These are phyloP conservation scores for Mystacornis crossleyi DNA, from an alignment of 2,113 vertebrate species.

Conservation along the genomic window DNA sequence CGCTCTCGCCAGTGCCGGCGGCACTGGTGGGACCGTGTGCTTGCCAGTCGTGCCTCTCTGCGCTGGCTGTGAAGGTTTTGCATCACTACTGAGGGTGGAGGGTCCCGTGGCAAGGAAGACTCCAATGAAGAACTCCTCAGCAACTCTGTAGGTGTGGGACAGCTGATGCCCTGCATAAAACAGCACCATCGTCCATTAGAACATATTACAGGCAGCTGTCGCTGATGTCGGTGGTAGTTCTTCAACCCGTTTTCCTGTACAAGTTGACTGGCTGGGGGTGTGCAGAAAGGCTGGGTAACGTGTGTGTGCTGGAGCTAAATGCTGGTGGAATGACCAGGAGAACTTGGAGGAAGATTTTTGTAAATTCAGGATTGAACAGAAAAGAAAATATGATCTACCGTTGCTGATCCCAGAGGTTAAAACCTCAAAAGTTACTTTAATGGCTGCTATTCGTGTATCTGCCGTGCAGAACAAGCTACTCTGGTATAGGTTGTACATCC, in stretches of 20 bases:
- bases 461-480: neutral
- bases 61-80: neutral
- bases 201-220: neutral
- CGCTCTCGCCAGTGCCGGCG: neutral
- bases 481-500: neutral
- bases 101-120: neutral
- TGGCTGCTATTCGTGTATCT: neutral
- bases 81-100: accelerated
- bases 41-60: neutral
- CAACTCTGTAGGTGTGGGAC: neutral
- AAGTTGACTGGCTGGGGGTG: neutral
- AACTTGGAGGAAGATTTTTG: neutral
- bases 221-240: neutral
- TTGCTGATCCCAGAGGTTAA: neutral
- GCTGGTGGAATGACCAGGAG: neutral
- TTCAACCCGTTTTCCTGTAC: neutral
- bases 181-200: neutral
- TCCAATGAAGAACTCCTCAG: neutral
- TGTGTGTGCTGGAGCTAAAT: neutral
- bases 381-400: neutral
- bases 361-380: neutral
- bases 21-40: accelerated
- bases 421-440: neutral
- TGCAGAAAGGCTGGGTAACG: neutral
- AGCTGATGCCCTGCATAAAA: neutral